Evolutionary conservation across 2,113 vertebrate species (phyloP), one percentile per base, ranked within the genome.

Genomic region (Thinocorus orbignyianus): DNA sequence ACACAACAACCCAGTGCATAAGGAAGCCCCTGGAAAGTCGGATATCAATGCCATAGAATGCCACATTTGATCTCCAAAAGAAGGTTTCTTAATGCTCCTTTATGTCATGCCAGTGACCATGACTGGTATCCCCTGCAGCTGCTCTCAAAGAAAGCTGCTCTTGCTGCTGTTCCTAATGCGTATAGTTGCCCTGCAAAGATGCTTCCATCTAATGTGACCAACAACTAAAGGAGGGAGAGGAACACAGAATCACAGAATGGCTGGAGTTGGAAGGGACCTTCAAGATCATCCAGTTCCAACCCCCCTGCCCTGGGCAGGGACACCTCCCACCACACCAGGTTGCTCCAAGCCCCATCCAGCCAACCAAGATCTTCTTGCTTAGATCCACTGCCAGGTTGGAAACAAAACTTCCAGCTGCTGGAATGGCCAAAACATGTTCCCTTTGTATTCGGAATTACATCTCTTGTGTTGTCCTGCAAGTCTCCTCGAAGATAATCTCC

Each of bases 361-460:
- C n/a, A 54, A 81, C 61, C 52, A 44, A 57, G 71, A 84, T 81
- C 78, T 2, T 11, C 57, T 81, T 85, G 57, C 79, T 94, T 79
- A 87, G 79, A 72, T 95, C 71, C 81, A 24, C 61, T 96, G 93
- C 91, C 86, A 92, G 71, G 35, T 30, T 90, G 66, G 60, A 88
- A 96, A 94, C 39, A 90, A 84, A 93, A 51, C 39, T 79, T 68
- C 28, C 52, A 93, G 65, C 70, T 10, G 3, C 62, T 72, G 44
- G 20, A 70, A 51, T 52, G 28, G 48, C 52, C 70, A 93, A 90
- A 89, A 55, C 39, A 17, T 2, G 2, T 91, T 90, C 22, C 39
- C 44, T 88, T 91, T 79, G 48, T 90, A 74, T 62, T 81, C 64
- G 52, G 42, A 74, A 79, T 61, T 60, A 51, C 46, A n/a, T 69